A percentile compares a stretch with the other conserved stretches of the same genome.
These are phyloP conservation scores for Rhagoletis zephyria DNA, from an alignment of 1,140 invertebrate genomes.

Conservation along the genomic window DNA sequence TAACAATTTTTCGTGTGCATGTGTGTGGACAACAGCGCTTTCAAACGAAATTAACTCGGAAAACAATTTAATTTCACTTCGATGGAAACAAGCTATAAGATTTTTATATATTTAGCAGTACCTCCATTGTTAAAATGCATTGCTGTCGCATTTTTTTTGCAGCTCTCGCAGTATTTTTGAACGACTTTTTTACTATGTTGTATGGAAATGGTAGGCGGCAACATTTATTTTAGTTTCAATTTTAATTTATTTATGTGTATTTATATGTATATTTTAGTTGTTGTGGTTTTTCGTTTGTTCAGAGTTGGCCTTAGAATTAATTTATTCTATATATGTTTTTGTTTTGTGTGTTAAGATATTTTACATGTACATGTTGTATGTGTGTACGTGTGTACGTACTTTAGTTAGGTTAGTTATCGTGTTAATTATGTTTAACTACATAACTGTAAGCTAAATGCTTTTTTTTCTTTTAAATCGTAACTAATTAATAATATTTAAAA, in stretches of 20 bases:
- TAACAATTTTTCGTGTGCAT: too few relatives aligned
- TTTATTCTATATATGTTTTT: not conserved
- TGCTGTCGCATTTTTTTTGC: too few relatives aligned
- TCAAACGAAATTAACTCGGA: too few relatives aligned
- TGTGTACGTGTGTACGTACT: too few relatives aligned
- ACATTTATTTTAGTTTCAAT: not conserved
- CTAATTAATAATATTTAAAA: conserved; percentile 30
- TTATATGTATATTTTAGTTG: not conserved
- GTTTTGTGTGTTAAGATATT: not conserved
- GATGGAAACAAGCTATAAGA: too few relatives aligned
- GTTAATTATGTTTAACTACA: conserved; percentile 41
- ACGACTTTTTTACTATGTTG: not conserved
- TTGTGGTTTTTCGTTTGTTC: conserved; percentile 26
- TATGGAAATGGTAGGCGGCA: not conserved
- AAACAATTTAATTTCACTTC: too few relatives aligned
- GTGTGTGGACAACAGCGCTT: too few relatives aligned
- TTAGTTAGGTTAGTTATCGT: conserved; percentile 22
- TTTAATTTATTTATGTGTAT: not conserved
- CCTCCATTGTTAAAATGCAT: too few relatives aligned
- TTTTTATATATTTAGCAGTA: too few relatives aligned
- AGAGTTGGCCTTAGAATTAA: not conserved
- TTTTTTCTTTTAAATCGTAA: not conserved
- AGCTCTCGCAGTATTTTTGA: too few relatives aligned
- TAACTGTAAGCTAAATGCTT: not conserved
- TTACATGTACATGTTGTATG: not conserved